Percentiles rank a stretch among this genome's conserved stretches.
These are phyloP conservation scores for Chloroceryle inda DNA, from an alignment of 2,797 vertebrate species.

Conservation along the genomic window DNA sequence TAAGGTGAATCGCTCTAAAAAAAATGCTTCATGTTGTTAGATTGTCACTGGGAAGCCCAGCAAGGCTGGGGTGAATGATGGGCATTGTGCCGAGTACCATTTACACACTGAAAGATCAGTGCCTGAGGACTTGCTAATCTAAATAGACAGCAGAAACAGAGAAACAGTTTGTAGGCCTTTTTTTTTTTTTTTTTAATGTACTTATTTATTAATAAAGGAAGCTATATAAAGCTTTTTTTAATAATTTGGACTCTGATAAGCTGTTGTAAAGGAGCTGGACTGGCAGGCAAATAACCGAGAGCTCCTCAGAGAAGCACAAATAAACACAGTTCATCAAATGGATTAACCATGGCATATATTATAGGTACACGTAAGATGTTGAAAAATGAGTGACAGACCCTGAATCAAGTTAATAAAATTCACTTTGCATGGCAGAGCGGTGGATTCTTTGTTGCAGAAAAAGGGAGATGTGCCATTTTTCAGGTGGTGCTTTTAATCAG, in stretches of 20 bases:
- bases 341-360: slow-evolving; percentile 15
- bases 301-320: not conserved
- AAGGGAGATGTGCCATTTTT: not conserved
- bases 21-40: not conserved
- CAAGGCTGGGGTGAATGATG: not conserved
- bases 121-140: not conserved
- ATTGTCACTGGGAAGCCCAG: not conserved
- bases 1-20: not conserved
- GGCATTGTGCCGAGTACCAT: not conserved
- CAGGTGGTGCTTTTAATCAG: not conserved
- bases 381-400: slow-evolving; percentile 27
- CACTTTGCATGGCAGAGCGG: not conserved
- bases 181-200: not conserved
- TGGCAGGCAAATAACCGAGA: not conserved
- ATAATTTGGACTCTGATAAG: not conserved
- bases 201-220: not conserved
- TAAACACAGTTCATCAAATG: not conserved
- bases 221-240: not conserved
- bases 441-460: not conserved
- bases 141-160: not conserved
- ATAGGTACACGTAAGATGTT: not conserved
- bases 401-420: slow-evolving; percentile 52
- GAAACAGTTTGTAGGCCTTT: not conserved
- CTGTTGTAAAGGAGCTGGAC: not conserved
- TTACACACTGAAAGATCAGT: not conserved